These are phyloP conservation scores for Spinus pinus DNA, from an alignment of 2,797 vertebrate species.

Conservation along the genomic window DNA sequence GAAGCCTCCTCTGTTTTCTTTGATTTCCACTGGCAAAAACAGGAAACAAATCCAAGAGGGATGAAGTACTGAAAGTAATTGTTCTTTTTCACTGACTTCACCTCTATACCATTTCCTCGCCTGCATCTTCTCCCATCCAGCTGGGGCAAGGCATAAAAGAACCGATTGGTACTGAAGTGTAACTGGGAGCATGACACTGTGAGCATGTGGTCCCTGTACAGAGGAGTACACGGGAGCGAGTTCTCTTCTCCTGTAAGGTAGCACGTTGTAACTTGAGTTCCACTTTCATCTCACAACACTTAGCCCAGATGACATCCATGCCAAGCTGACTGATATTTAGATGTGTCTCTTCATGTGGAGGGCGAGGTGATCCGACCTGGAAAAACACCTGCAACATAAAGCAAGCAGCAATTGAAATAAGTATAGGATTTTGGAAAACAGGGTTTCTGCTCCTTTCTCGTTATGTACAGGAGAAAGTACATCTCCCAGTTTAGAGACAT, in stretches of 20 bases:
- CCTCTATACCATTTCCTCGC: constrained; percentile 38
- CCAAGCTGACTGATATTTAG: constrained; percentile 72
- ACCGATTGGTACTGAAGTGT: constrained; percentile 74
- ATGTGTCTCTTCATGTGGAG: constrained; percentile 99
- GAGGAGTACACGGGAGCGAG: constrained; percentile 75
- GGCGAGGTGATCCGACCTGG: constrained; percentile 97
- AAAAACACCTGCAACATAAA: constrained; percentile 91
- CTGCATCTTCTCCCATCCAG: constrained; percentile 72
- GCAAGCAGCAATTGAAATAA: constrained; percentile 24
- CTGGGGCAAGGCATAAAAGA: constrained; percentile 81
- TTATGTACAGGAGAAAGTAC: neutral
- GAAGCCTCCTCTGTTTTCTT: constrained; percentile 65
- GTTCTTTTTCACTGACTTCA: constrained; percentile 75
- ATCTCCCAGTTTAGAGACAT: neutral
- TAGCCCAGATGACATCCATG: constrained; percentile 55
- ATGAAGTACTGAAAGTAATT: constrained; percentile 56
- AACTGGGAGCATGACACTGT: constrained; percentile 77
- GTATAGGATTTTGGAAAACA: neutral
- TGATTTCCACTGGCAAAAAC: constrained; percentile 73
- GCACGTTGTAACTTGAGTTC: constrained; percentile 67
- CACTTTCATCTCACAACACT: constrained; percentile 64
- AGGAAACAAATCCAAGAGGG: constrained; percentile 67
- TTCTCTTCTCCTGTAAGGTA: constrained; percentile 74
- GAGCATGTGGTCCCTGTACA: constrained; percentile 71
- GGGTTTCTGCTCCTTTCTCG: neutral